Evolutionary conservation across 37 sponge, comb jelly and placozoan species (phyloP), one percentile per base, ranked within the genome.

Genomic region (Halichondria panicea): DNA sequence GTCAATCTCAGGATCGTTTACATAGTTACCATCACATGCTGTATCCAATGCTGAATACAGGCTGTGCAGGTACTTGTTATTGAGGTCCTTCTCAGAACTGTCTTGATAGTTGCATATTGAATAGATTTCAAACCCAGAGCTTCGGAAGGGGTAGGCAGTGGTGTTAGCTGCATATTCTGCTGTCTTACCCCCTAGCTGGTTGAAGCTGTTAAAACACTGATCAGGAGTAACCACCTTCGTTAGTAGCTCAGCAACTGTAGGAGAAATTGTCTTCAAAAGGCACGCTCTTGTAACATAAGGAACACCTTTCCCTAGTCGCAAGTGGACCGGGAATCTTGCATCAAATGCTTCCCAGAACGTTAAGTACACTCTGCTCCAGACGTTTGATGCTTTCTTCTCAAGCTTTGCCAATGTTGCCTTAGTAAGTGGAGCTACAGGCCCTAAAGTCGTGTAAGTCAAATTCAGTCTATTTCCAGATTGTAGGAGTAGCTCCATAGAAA

Each of bases 1-100:
- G 21, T 42, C 22, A 21, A 40, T 36, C 4, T 74, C 75, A n/a
- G 37, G 57, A 31, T 74, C n/a, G 61, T 74, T 74, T 36, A 74
- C 43, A 61, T 74, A 74, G 61, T 61, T 37, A 37, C 75, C 75
- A 3, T 34, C 74, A 36, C 41, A 18, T n/a, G 42, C 3, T n/a
- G 12, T 32, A 30, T 54, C 25, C 36, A 71, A 53, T 21, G 55
- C 55, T 34, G n/a, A 22, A 38, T 71, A 52, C 31, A 34, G 25
- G 48, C 48, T 19, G 11, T 53, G 2, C 32, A 31, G 33, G 53
- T 54, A 71, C 30, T 28, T 48, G 72, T 31, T 2, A 28, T 54
- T 55, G 12, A 54, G 33, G 8, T 48, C 72, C 25, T 27, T 22
- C 3, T 68, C n/a, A 21, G 43, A 41, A 1, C 25, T 40, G 72